Evolutionary conservation across 2,888 invertebrate species (phyloP), one percentile per base, ranked within the genome.

Genomic region (Lasioglossum malachurum): DNA sequence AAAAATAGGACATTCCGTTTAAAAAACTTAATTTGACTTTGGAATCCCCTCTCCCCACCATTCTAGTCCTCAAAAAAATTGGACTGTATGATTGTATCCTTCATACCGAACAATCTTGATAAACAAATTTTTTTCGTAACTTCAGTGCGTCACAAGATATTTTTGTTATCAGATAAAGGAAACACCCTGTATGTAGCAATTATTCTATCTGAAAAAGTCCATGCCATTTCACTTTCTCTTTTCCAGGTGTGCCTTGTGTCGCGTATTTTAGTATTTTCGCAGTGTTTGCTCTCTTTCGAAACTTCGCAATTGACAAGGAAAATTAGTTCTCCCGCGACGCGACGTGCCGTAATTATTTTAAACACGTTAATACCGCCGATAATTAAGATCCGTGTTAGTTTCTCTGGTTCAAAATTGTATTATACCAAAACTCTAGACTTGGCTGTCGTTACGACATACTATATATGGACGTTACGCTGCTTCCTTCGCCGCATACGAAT

Each of bases 401-500:
- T 27, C 35, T 27, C 60, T 35, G 78, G 74, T 80, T 69, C 80
- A 76, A 82, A 89, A 84, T 88, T 84, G 69, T 82, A 75, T 84
- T 87, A 75, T 75, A 81, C 81, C 75, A 78, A 78, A 86, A 80
- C 86, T 77, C 75, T 53, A 75, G 60, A 83, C 78, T 73, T 31
- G 75, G 77, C 71, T 78, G 75, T 76, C 77, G 88, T 86, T 89
- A 82, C 85, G 77, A 80, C 75, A 73, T 74, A 80, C 78, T 53
- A 10, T 31, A 10, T 31, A 49, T 49, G 78, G 81, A 88, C 80
- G 82, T 86, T 88, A 86, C 73, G 64, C 75, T 60, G 75, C 75
- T 77, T 74, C 73, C 80, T 78, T 78, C 60, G 71, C 72, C 53
- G 87, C 87, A 91, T 90, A 88, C 86, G 88, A 91, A 91, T 91